Conservation (phyloP, 2,113 vertebrate genomes). For the Pterocles gutturalis region DNA sequence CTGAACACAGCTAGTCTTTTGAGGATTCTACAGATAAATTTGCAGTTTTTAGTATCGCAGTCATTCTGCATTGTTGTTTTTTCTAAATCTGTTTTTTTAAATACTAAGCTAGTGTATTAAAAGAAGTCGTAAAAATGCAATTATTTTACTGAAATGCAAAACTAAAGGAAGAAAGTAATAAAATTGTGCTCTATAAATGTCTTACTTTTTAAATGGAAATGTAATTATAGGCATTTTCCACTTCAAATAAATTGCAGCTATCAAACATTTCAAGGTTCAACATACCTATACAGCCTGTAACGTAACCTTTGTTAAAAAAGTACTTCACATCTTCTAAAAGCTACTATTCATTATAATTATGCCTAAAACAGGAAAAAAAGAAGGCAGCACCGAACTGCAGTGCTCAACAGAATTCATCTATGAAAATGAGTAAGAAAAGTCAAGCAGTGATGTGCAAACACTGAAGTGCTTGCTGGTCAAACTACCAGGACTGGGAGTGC, state of each 20-base stretch:
- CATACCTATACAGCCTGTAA: background rate
- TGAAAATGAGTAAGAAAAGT: background rate
- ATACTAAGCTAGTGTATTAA: background rate
- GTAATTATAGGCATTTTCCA: background rate
- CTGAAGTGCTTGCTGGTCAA: background rate
- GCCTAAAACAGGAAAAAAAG: background rate
- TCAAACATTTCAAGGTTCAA: background rate
- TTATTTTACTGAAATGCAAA: background rate
- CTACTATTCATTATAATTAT: background rate
- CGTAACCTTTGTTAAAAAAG: background rate
- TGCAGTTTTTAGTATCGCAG: background rate
- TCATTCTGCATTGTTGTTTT: background rate
- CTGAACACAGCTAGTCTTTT: background rate
- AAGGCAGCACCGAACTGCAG: background rate
- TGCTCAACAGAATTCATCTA: background rate
- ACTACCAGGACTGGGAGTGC: background rate
- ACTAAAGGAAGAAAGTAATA: background rate
- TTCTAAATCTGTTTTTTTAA: background rate
- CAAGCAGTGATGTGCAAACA: background rate
- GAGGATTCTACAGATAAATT: background rate
- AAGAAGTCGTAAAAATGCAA: background rate
- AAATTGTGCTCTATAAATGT: background rate
- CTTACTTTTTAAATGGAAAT: background rate
- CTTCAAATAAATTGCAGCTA: background rate
- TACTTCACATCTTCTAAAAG: background rate